Percentiles rank a stretch among this genome's conserved stretches.
Conservation (phyloP, 2,113 vertebrate species). For the Brienomyrus brachyistius region DNA sequence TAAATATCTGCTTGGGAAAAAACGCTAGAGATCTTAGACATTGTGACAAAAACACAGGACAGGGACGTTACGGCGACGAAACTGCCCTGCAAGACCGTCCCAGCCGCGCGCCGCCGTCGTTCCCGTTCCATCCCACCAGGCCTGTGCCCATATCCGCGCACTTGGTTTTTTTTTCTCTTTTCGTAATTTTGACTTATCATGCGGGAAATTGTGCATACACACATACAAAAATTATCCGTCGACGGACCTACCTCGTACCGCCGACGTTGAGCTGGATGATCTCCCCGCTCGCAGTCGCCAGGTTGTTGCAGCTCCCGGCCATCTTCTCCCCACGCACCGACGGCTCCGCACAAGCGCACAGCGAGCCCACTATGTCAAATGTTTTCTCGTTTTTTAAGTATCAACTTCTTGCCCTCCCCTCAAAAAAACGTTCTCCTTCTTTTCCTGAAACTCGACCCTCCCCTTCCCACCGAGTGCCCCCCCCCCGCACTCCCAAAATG, state of each 20-base stretch:
- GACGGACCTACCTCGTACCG: slow-evolving; percentile 72
- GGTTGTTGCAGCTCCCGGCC: slow-evolving; percentile 66
- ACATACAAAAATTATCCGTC: background rate
- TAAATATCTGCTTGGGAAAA: background rate
- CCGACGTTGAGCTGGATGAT: slow-evolving; percentile 93
- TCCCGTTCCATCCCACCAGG: background rate
- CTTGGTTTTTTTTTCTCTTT: background rate
- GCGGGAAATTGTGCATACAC: background rate
- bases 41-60: background rate
- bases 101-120: no score
- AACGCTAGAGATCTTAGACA: background rate
- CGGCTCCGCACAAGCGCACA: slow-evolving; percentile 18
- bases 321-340: slow-evolving; percentile 54
- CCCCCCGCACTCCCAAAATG: background rate
- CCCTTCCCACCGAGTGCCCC: background rate
- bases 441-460: slow-evolving; percentile 12
- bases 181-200: background rate
- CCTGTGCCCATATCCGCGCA: background rate
- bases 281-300: slow-evolving; percentile 72
- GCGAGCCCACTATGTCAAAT: background rate
- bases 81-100: background rate
- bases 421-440: slow-evolving; percentile 2
- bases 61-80: background rate
- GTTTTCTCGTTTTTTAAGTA: background rate
- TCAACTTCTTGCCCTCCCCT: slow-evolving; percentile 13